phyloP scores from a whole-genome alignment of 1,140 invertebrate genomes.

The Battus philenor region DNA sequence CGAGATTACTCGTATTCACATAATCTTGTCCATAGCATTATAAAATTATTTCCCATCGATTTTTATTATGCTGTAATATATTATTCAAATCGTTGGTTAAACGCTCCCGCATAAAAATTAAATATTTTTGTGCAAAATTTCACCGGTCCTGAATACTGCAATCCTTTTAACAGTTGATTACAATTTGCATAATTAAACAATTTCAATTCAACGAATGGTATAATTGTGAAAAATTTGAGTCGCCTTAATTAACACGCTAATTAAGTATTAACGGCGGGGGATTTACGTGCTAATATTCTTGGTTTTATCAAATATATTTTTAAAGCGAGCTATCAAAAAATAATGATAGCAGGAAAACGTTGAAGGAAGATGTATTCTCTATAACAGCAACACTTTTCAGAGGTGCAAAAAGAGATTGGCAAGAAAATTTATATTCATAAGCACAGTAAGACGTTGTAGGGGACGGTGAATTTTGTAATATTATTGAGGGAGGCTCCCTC shows the following conservation, averaged over 20 bases:
- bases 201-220: conserved; percentile 10
- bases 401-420: conserved; percentile 25
- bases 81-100: too few species aligned
- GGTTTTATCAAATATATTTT: neutral
- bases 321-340: conserved; percentile 14
- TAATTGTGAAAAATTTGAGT: conserved; percentile 16
- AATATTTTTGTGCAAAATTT: conserved; percentile 6
- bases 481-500: conserved; percentile 55
- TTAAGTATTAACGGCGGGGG: conserved; percentile 3
- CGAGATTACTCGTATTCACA: too few species aligned
- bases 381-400: conserved; percentile 13
- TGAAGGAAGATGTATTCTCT: conserved; percentile 14
- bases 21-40: too few species aligned
- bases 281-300: conserved; percentile 8
- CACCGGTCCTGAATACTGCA: neutral
- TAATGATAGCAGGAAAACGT: too few species aligned
- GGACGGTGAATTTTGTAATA: conserved; percentile 53
- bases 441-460: conserved; percentile 43
- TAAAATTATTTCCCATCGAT: too few species aligned
- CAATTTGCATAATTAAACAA: conserved; percentile 16
- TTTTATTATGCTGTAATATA: too few species aligned
- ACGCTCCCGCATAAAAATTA: too few species aligned
- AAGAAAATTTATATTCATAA: conserved; percentile 61
- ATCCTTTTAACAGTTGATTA: conserved; percentile 16
- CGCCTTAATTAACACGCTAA: conserved; percentile 13